Conservation (phyloP, 2,888 invertebrate species). For the Theretra japonica region DNA sequence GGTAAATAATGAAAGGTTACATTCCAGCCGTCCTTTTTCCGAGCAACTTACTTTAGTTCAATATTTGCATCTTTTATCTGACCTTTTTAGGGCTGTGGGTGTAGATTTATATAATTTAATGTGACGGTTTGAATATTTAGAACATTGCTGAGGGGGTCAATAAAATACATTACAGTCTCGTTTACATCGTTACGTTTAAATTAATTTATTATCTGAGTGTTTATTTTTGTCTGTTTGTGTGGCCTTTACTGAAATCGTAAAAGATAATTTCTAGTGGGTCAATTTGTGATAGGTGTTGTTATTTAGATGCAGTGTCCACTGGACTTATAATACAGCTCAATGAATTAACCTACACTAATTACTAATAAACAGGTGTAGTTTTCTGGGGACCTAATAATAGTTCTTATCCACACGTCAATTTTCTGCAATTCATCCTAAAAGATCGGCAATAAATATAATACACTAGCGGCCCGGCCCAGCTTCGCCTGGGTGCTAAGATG, state of each 20-base stretch:
- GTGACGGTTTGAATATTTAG: constrained; percentile 1
- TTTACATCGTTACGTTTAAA: neutral
- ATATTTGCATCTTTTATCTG: neutral
- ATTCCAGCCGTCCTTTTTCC: neutral
- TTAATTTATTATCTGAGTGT: neutral
- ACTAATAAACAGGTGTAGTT: no score
- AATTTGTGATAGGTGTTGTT: neutral
- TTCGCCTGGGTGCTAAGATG: no score
- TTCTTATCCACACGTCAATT: no score
- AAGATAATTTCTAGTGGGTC: neutral
- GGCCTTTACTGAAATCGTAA: neutral
- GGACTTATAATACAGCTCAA: neutral
- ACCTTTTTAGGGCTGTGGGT: constrained; percentile 12
- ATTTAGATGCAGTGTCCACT: neutral
- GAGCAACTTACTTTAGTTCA: neutral
- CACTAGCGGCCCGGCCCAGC: no score
- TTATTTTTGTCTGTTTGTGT: neutral
- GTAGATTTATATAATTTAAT: constrained; percentile 18
- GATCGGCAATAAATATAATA: no score
- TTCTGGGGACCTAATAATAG: no score
- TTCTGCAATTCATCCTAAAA: no score
- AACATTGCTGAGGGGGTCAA: neutral
- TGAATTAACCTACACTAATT: no score
- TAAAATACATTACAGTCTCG: constrained; percentile 4
- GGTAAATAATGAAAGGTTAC: neutral